Percentiles rank a stretch among this genome's conserved stretches.
Conservation (phyloP, 2,113 vertebrate genomes). For the Pomatostomus ruficeps region DNA sequence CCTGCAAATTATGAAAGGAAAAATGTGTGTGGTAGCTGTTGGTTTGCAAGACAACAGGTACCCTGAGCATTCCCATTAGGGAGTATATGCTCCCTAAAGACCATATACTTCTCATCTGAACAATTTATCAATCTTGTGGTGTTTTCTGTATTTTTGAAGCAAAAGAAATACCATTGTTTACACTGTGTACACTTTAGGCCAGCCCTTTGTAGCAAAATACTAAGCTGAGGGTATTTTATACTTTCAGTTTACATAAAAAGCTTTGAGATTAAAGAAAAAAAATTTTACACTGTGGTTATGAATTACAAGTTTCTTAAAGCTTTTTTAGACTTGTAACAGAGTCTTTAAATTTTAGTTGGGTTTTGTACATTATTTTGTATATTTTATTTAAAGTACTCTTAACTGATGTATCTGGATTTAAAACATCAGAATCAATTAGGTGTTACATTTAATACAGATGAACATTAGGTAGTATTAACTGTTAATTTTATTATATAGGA, state of each 20-base stretch:
- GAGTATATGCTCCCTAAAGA: too few species aligned
- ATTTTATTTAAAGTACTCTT: conserved; percentile 81
- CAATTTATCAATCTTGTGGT: conserved; percentile 70
- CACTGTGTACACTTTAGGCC: conserved; percentile 79
- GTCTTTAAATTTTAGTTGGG: conserved; percentile 81
- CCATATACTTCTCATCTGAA: conserved; percentile 61
- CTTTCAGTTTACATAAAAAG: conserved; percentile 77
- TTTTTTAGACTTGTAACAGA: conserved; percentile 81
- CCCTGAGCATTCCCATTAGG: conserved; percentile 63
- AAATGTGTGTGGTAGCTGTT: conserved; percentile 56
- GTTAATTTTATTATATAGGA: conserved; percentile 77
- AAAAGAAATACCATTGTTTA: conserved; percentile 76
- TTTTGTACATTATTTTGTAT: conserved; percentile 82
- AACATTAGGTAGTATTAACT: conserved; percentile 73
- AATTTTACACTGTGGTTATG: conserved; percentile 81
- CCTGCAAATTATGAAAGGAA: conserved; percentile 19
- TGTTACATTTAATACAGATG: conserved; percentile 75
- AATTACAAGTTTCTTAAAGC: conserved; percentile 82
- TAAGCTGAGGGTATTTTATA: conserved; percentile 78
- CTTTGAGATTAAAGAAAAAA: conserved; percentile 79
- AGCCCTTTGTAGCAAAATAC: conserved; percentile 78
- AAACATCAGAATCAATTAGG: conserved; percentile 71
- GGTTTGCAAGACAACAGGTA: conserved; percentile 45
- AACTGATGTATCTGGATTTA: conserved; percentile 75
- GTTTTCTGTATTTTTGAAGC: conserved; percentile 77